Conservation (phyloP, 2,113 vertebrate genomes). For the Anoplopoma fimbria region DNA sequence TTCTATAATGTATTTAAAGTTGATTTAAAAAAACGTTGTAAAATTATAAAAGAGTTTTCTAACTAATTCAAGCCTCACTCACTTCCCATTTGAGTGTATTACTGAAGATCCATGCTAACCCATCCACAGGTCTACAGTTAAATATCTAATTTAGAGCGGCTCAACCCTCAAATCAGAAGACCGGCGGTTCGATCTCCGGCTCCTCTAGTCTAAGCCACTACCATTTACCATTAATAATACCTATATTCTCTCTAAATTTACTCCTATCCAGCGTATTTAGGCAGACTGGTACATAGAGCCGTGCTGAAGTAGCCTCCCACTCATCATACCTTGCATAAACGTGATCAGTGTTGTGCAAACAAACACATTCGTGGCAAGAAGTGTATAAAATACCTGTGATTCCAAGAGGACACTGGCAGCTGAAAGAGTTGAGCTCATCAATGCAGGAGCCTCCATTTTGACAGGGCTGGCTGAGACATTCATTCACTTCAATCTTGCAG, state of each 20-base stretch:
- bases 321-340: neutral
- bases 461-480: slow-evolving; percentile 86
- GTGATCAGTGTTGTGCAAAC: neutral
- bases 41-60: neutral
- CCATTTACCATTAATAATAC: neutral
- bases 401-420: slow-evolving; percentile 81
- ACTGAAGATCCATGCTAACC: neutral
- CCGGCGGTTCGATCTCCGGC: no score
- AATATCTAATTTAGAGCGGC: neutral
- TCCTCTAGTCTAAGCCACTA: no score
- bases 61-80: neutral
- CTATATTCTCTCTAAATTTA: neutral
- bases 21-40: neutral
- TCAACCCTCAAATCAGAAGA: no score
- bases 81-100: neutral
- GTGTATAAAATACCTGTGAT: slow-evolving; percentile 81
- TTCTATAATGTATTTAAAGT: neutral
- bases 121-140: neutral
- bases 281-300: neutral
- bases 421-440: slow-evolving; percentile 84
- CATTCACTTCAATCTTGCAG: slow-evolving; percentile 86
- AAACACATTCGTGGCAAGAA: slow-evolving; percentile 3
- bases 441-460: slow-evolving; percentile 80
- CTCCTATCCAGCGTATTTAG: neutral
- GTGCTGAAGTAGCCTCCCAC: neutral